A percentile compares a stretch with the other conserved stretches of the same genome.
Evolutionary conservation across 2,113 vertebrate species (phyloP).

Genomic region (Notothenia coriiceps): DNA sequence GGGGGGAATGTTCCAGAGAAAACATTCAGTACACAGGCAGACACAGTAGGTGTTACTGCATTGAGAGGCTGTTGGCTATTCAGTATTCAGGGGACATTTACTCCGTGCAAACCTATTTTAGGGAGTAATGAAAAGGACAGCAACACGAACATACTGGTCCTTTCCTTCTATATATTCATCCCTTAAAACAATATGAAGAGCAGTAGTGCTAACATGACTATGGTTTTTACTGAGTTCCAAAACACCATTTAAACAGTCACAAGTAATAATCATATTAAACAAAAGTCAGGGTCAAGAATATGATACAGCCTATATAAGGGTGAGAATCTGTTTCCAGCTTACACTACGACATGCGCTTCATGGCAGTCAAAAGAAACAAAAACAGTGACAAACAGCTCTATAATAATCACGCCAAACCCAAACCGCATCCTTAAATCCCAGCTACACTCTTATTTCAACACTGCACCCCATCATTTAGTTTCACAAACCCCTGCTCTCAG

Average conservation of each 20-base stretch:
- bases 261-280: conserved; percentile 64
- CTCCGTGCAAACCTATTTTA: conserved; percentile 17
- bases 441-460: conserved; percentile 22
- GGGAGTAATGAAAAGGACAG: conserved; percentile 20
- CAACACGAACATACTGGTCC: neutral
- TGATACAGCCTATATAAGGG: conserved; percentile 62
- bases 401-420: conserved; percentile 22
- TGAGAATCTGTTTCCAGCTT: conserved; percentile 51
- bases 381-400: conserved; percentile 27
- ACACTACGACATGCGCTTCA: conserved; percentile 55
- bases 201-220: conserved; percentile 44
- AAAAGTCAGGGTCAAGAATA: conserved; percentile 57
- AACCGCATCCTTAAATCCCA: neutral
- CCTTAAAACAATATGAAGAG: conserved; percentile 49
- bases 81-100: conserved; percentile 21
- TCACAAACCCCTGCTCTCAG: neutral
- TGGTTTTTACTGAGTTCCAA: conserved; percentile 34
- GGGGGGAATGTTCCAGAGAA: conserved; percentile 48
- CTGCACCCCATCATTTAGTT: neutral
- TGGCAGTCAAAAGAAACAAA: conserved; percentile 41
- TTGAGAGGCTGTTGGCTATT: conserved; percentile 12
- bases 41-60: conserved; percentile 44
- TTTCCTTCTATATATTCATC: conserved; percentile 40
- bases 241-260: conserved; percentile 72
- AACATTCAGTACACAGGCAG: conserved; percentile 52